Evolutionary conservation across 2,113 vertebrate genomes (phyloP), one percentile per base, ranked within the genome.

Genomic region (Spheniscus mendiculus): DNA sequence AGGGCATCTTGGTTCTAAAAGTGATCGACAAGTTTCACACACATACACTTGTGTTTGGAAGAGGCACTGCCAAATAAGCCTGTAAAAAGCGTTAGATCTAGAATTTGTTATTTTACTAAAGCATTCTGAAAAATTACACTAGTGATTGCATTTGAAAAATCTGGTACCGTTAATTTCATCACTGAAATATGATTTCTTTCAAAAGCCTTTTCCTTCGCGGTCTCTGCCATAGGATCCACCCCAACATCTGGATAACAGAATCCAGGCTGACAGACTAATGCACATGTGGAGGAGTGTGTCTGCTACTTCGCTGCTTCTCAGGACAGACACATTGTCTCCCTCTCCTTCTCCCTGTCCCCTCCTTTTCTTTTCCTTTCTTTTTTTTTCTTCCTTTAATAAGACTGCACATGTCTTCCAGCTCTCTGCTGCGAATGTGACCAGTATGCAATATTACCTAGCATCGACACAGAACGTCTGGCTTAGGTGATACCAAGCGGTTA

Each of bases 241-340:
- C 95, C 89, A 96, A 98, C 98, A 99, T 98, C 98, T 99, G 98
- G 98, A 97, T 67, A 94, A 96, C 98, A 98, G 98, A 98, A 97
- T 98, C 71, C 58, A 94, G 74, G 87, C 94, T 94, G 97, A 77
- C 78, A 91, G 94, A 84, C 20, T 56, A 96, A 97, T 53, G 96
- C 98, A 98, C 96, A 98, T 94, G 97, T 96, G 98, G 91, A 94
- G 80, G 95, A 95, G 97, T 91, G 97, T 78, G 98, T 97, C 96
- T 96, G 98, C 91, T 97, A 96, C 96, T 95, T 95, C 95, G 89
- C 98, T 97, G 92, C 81, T 95, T 96, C 96, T 97, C 94, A 95
- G 96, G 97, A 97, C 69, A 89, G 95, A 97, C 95, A 88, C 79
- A 83, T 92, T 50, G 87, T 90, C 94, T 93, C 94, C 95, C 89